A percentile compares a stretch with the other conserved stretches of the same genome.
These are phyloP conservation scores for Microplitis demolitor DNA, from an alignment of 1,140 invertebrate genomes.

Conservation along the genomic window DNA sequence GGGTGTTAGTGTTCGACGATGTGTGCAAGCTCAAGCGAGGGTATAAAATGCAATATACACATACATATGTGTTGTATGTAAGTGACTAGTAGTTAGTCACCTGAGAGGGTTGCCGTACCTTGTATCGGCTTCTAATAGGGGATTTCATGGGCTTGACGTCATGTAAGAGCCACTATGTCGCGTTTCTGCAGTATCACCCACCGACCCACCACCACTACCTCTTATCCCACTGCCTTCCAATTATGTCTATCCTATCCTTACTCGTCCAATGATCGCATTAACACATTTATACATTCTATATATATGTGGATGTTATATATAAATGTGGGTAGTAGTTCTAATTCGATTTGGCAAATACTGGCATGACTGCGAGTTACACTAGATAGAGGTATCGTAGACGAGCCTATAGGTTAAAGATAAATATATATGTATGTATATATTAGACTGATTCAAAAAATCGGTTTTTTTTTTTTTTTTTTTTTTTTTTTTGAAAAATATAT, in stretches of 20 bases:
- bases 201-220: background rate
- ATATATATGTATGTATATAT: too few species aligned
- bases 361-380: background rate
- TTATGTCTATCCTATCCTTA: background rate
- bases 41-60: background rate
- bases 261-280: conserved; percentile 12
- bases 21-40: background rate
- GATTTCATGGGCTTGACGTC: conserved; percentile 25
- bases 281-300: background rate
- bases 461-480: too few species aligned
- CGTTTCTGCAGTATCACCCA: background rate
- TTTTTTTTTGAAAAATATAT: too few species aligned
- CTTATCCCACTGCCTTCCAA: background rate
- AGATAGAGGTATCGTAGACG: background rate
- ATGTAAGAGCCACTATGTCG: conserved; percentile 16
- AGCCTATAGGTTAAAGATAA: background rate
- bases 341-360: conserved; percentile 16
- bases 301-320: background rate
- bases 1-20: too few species aligned
- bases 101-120: background rate
- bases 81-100: background rate
- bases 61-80: too few species aligned
- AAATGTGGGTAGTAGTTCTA: background rate
- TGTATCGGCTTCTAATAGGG: conserved; percentile 20
- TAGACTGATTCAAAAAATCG: too few species aligned